Base-by-base conservation (phyloP, 2,888 invertebrate species). In the Iphiclides podalirius region DNA sequence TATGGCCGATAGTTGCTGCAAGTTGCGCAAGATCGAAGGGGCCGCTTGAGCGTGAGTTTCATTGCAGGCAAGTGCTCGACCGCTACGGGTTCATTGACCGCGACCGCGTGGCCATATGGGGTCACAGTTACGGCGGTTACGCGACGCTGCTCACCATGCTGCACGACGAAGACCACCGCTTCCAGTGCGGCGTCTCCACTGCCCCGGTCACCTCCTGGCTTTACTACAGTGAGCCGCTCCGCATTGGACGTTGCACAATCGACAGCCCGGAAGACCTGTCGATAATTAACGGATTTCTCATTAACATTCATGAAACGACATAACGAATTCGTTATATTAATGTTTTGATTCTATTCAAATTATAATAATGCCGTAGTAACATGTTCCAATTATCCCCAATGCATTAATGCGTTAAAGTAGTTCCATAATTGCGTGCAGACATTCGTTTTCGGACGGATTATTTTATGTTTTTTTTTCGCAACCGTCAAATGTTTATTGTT, bases 121-220 rank as follows among this genome's bases (percentile, higher is more conserved):
- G 97, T 41, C 97, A 97, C 96, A 97, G 97, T 63, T 98, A 98
- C 78, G 98, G 98, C 37, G 98, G 98, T 0, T 98, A 94, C 75
- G 92, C 96, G 16, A 94, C 97, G 0, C 92, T 95, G 0, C 93
- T 95, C 69, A 93, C 92, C 0, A 76, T 98, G 36, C 92, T 93
- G 0, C 91, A 90, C 42, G 96, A 97, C 60, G 85, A 82, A 0
- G 85, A 90, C 0, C 79, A 90, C 1, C 78, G 95, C 43, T 97
- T 97, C 80, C 92, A 93, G 62, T 98, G 97, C 74, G 98, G 97
- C 0, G 91, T 97, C 11, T 93, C 97, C 0, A 94, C 96, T 0
- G 98, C 98, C 0, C 98, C 98, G 0, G 97, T 98, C 12, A 95
- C 97, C 0, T 96, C 95, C 56, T 97, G 96, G 93, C 86, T 93